A percentile compares a stretch with the other conserved stretches of the same genome.
phyloP scores from a whole-genome alignment of 2,797 vertebrate species.

The Phaenicophaeus curvirostris region DNA sequence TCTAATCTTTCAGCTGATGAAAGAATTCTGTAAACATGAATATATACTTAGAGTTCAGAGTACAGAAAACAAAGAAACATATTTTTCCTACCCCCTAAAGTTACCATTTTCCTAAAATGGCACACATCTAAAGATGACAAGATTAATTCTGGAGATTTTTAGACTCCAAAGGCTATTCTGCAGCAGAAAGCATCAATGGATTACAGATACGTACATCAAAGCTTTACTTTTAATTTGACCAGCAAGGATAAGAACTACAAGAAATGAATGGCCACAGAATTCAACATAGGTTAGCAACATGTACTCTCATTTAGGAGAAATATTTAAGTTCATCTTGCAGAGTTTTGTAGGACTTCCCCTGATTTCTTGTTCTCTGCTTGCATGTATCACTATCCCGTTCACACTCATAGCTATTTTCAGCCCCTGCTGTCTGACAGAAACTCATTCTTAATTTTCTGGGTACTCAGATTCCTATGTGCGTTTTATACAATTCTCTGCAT shows the following conservation, averaged over 20 bases:
- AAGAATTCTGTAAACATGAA: not conserved
- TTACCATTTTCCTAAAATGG: not conserved
- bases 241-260: not conserved
- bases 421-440: not conserved
- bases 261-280: not conserved
- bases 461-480: not conserved
- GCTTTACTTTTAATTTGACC: not conserved
- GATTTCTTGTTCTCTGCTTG: not conserved
- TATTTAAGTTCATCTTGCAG: not conserved
- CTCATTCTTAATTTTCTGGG: not conserved
- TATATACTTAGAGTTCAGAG: not conserved
- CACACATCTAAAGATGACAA: not conserved
- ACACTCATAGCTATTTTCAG: not conserved
- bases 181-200: not conserved
- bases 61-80: not conserved
- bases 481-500: not conserved
- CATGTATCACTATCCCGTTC: not conserved
- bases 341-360: not conserved
- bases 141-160: not conserved
- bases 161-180: not conserved
- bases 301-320: not conserved
- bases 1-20: not conserved
- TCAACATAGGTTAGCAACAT: not conserved
- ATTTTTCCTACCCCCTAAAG: not conserved
- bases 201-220: not conserved